Conservation (phyloP, 2,888 invertebrate species). For the Octodonta nipae region DNA sequence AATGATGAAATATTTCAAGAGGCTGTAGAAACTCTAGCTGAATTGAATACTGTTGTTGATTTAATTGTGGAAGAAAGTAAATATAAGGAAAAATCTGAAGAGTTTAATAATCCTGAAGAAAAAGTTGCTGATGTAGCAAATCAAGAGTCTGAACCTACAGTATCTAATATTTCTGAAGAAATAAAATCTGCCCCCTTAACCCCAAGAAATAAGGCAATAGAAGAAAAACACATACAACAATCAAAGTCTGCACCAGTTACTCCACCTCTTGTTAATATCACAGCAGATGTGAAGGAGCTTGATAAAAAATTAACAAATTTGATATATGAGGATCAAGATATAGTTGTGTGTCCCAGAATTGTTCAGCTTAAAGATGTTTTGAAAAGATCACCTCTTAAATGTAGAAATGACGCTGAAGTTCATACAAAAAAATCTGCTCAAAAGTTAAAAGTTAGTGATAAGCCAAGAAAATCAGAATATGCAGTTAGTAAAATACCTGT, state of each 20-base stretch:
- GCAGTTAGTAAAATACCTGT: conserved; percentile 30
- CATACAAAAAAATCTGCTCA: conserved; percentile 17
- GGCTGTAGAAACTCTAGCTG: too few species aligned
- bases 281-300: conserved; percentile 26
- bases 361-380: conserved; percentile 25
- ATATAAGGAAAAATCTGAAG: too few species aligned
- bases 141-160: too few species aligned
- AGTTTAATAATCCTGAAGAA: too few species aligned
- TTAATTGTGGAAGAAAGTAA: too few species aligned
- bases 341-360: conserved; percentile 20
- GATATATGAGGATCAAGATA: conserved; percentile 45
- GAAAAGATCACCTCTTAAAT: conserved; percentile 26
- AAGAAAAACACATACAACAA: not conserved
- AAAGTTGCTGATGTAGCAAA: too few species aligned
- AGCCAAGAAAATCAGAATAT: conserved; percentile 24
- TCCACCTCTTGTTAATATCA: conserved; percentile 16
- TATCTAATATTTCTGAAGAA: too few species aligned
- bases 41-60: too few species aligned
- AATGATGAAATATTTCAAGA: too few species aligned
- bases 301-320: conserved; percentile 39
- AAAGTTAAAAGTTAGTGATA: conserved; percentile 29
- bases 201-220: not conserved
- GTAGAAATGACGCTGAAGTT: conserved; percentile 21
- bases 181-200: not conserved
- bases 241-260: conserved; percentile 10